phyloP scores from a whole-genome alignment of 2,888 invertebrate genomes.

The Drosophila mettleri region DNA sequence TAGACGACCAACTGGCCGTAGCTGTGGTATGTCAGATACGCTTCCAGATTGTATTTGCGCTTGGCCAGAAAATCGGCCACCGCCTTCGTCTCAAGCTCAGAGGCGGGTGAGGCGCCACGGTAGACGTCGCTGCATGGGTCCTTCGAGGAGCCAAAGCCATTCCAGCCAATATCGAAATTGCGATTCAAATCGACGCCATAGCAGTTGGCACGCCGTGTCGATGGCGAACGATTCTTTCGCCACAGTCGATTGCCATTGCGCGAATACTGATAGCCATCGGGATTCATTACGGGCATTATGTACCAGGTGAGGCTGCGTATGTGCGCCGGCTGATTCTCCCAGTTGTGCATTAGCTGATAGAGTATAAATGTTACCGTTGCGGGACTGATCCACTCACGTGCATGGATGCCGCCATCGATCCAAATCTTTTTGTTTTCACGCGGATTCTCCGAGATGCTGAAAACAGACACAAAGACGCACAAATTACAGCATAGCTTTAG shows the following conservation, averaged over 20 bases:
- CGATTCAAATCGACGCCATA: conserved; percentile 93
- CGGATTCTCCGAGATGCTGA: conserved; percentile 89
- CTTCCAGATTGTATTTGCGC: conserved; percentile 87
- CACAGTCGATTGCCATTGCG: conserved; percentile 92
- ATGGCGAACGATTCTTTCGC: conserved; percentile 90
- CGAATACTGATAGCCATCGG: conserved; percentile 95
- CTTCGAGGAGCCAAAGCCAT: conserved; percentile 87
- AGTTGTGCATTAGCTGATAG: conserved; percentile 89
- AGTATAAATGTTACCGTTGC: conserved; percentile 92
- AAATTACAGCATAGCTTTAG: conserved; percentile 24
- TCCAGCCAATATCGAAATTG: conserved; percentile 95
- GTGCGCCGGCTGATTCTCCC: conserved; percentile 87
- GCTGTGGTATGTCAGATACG: conserved; percentile 92
- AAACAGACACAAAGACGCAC: not conserved
- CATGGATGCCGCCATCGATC: conserved; percentile 93
- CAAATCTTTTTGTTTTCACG: conserved; percentile 88
- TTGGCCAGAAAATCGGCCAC: conserved; percentile 86
- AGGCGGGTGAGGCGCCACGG: conserved; percentile 90
- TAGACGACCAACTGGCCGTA: conserved; percentile 86
- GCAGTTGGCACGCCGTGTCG: conserved; percentile 85
- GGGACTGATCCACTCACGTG: conserved; percentile 95
- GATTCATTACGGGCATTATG: conserved; percentile 91
- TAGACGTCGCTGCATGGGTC: conserved; percentile 92
- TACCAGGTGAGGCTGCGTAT: conserved; percentile 94
- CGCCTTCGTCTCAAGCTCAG: conserved; percentile 93